Conservation (phyloP, 1,140 invertebrate genomes). For the Scaptomyza montana region DNA sequence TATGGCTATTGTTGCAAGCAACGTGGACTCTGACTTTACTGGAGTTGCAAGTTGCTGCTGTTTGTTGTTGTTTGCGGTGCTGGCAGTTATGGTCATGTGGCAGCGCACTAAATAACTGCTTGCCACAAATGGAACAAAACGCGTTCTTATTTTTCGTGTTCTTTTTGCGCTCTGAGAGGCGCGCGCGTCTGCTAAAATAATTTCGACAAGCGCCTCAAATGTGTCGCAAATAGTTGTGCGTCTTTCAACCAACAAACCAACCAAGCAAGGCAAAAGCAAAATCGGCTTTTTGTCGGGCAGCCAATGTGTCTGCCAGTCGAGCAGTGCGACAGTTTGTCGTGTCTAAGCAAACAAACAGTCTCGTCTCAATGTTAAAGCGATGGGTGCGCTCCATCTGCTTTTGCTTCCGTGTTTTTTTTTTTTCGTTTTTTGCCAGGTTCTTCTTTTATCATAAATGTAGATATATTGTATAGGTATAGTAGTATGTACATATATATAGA, state of each 20-base stretch:
- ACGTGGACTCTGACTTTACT: not conserved
- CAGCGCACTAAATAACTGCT: slow-evolving; percentile 37
- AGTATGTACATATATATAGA: not conserved
- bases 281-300: not conserved
- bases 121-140: slow-evolving; percentile 65
- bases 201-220: slow-evolving; percentile 39
- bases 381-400: not conserved
- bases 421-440: slow-evolving; percentile 1
- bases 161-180: too few species aligned
- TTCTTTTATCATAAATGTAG: slow-evolving; percentile 24
- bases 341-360: slow-evolving; percentile 38
- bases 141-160: slow-evolving; percentile 14
- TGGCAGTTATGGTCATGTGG: slow-evolving; percentile 36
- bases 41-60: slow-evolving; percentile 15
- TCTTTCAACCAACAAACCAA: slow-evolving; percentile 3
- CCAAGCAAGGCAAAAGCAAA: not conserved
- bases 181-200: slow-evolving; percentile 16
- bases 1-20: not conserved
- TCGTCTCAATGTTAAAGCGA: slow-evolving; percentile 27
- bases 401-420: slow-evolving; percentile 34
- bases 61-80: slow-evolving; percentile 1
- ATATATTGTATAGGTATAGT: not conserved
- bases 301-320: slow-evolving; percentile 7
- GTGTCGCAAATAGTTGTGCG: slow-evolving; percentile 50
- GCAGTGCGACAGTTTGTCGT: slow-evolving; percentile 2